Evolutionary conservation across 2,113 vertebrate genomes (phyloP), one percentile per base, ranked within the genome.

Genomic region (Polypterus senegalus): DNA sequence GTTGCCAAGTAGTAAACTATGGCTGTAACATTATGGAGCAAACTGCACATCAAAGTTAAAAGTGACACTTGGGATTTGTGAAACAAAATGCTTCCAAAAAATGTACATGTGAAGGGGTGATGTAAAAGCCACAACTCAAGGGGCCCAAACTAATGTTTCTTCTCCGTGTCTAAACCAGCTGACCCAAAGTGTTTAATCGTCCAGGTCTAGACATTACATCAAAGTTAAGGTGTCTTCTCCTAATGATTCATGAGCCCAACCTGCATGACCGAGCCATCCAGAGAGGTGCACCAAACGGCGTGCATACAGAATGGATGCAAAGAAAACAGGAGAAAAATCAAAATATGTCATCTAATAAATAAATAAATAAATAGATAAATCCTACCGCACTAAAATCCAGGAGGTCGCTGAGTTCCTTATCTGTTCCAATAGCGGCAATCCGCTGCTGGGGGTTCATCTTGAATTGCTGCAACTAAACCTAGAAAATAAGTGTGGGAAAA

Each of bases 321-420:
- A 11, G 53, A 65, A 48, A 48, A 10, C 54, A 55, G 3, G 5
- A 55, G 2, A 10, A 6, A 11, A 60, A 46, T 9, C 73, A 74
- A 57, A 9, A 61, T 54, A 46, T 48, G 54, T 44, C 62, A 46
- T 54, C 6, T 60, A 55, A 60, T 56, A 27, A 27, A 27, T 27
- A 27, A 27, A 27, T 27, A 27, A 27, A 27, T 27, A 27, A 27
- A 27, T 27, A 27, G 2, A 27, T 27, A 27, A 27, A 51, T 71
- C 92, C 63, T 94, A 99, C 96, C 93, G 96, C 96, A 63, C 96
- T 99, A 75, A 99, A 99, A 85, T 99, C 96, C 89, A 99, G 93
- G 78, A 99, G 79, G 82, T 99, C 96, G 83, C 94, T 99, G 82
- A 99, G 77, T 71, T 99, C 96, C 91, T 98, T 98, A 88, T 99